Percentiles rank a stretch among this genome's conserved stretches.
Evolutionary conservation across 2,888 invertebrate species (phyloP).

Genomic region (Elgonia sp.): DNA sequence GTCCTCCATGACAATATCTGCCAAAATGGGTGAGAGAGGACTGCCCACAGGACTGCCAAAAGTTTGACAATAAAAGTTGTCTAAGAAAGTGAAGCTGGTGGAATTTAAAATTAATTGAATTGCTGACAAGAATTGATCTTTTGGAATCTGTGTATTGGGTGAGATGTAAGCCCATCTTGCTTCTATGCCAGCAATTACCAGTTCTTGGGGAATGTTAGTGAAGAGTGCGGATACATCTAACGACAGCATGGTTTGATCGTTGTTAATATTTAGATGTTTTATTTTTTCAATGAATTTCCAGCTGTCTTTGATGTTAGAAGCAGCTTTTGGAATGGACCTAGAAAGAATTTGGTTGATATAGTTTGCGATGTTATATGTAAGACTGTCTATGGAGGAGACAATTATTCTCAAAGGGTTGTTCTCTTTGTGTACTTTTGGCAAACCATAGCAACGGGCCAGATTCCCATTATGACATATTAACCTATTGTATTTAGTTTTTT

Average conservation of each 20-base stretch:
- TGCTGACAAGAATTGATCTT: no score
- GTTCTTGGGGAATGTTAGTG: conserved; percentile 69
- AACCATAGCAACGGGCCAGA: conserved; percentile 24
- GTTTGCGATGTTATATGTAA: conserved; percentile 20
- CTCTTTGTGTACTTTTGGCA: conserved; percentile 35
- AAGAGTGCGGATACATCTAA: conserved; percentile 70
- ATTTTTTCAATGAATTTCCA: conserved; percentile 11
- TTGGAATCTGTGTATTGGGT: no score
- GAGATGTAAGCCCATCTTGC: conserved; percentile 21
- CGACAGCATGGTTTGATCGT: conserved; percentile 21
- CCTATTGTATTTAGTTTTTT: neutral
- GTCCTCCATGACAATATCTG: no score
- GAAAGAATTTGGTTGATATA: neutral
- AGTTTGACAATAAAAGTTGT: no score
- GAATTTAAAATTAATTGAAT: no score
- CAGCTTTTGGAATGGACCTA: conserved; percentile 13
- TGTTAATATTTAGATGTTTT: neutral
- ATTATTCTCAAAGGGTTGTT: conserved; percentile 32
- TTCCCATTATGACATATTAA: conserved; percentile 42
- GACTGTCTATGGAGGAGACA: conserved; percentile 20
- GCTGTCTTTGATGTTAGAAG: conserved; percentile 25
- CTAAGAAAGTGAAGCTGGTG: no score
- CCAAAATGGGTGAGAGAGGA: no score
- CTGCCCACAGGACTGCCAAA: no score
- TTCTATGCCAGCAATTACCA: conserved; percentile 31